Evolutionary conservation across 1,140 invertebrate species (phyloP).

Genomic region (Drosophila pachea): DNA sequence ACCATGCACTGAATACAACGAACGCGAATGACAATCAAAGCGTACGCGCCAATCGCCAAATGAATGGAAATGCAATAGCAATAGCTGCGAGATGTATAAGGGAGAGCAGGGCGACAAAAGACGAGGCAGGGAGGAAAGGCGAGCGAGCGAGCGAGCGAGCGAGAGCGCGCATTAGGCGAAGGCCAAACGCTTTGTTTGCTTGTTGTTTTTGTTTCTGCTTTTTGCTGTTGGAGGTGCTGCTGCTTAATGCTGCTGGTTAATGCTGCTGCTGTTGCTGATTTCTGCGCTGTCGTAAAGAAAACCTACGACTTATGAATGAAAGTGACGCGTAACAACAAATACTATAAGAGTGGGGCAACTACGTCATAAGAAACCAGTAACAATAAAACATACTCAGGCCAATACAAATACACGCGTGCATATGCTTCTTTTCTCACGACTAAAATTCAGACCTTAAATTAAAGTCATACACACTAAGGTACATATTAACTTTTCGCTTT

Average conservation of each 20-base stretch:
- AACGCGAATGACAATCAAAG: slow-evolving; percentile 44
- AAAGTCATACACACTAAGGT: slow-evolving; percentile 3
- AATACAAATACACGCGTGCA: not conserved
- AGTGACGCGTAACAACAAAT: slow-evolving; percentile 27
- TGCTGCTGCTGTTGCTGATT: slow-evolving; percentile 11
- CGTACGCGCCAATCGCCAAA: slow-evolving; percentile 42
- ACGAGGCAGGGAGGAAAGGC: not conserved
- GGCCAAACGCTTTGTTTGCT: slow-evolving; percentile 30
- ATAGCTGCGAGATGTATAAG: slow-evolving; percentile 2
- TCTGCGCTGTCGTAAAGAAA: slow-evolving; percentile 19
- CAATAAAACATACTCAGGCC: not conserved
- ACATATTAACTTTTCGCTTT: not conserved
- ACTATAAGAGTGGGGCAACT: slow-evolving; percentile 3
- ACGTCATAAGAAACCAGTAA: slow-evolving; percentile 24
- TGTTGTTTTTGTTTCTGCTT: slow-evolving; percentile 5
- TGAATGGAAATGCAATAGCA: slow-evolving; percentile 45
- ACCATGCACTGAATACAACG: slow-evolving; percentile 42
- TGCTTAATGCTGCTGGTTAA: not conserved
- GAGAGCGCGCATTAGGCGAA: slow-evolving; percentile 25
- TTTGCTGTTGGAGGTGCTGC: slow-evolving; percentile 1
- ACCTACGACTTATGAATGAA: slow-evolving; percentile 52
- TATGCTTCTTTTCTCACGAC: not conserved
- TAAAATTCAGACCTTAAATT: not conserved
- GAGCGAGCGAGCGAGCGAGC: slow-evolving; percentile 9
- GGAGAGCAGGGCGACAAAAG: not conserved